A percentile compares a stretch with the other conserved stretches of the same genome.
Conservation (phyloP, 2,888 invertebrate species). For the Saturnia pavonia region DNA sequence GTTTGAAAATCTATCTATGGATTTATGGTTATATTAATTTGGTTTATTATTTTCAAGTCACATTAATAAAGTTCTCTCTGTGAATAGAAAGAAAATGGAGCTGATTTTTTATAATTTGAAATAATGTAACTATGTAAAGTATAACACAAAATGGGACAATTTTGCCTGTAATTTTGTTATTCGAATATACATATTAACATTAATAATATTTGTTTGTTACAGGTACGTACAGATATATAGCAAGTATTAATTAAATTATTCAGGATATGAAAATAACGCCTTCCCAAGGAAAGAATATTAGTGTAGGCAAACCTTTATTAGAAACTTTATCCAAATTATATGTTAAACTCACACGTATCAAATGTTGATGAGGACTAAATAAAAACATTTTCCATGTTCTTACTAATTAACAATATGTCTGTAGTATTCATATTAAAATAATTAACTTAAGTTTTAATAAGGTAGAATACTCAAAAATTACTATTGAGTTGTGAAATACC, state of each 20-base stretch:
- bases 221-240: no score
- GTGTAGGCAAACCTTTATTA: neutral
- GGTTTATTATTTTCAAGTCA: neutral
- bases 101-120: neutral
- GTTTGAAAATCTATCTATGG: neutral
- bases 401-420: neutral
- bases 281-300: no score
- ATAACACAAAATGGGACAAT: neutral
- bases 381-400: neutral
- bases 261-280: neutral
- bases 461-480: constrained; percentile 29
- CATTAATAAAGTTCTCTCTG: neutral
- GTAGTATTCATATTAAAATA: neutral
- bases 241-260: no score
- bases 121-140: no score
- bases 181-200: neutral
- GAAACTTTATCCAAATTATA: neutral
- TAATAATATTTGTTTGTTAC: no score
- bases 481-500: constrained; percentile 48
- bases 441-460: neutral
- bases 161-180: neutral
- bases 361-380: neutral
- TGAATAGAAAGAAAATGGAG: neutral
- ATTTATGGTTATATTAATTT: neutral
- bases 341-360: neutral